Base-by-base conservation (phyloP, 2,888 invertebrate species). In the Euspilapteryx auroguttella region DNA sequence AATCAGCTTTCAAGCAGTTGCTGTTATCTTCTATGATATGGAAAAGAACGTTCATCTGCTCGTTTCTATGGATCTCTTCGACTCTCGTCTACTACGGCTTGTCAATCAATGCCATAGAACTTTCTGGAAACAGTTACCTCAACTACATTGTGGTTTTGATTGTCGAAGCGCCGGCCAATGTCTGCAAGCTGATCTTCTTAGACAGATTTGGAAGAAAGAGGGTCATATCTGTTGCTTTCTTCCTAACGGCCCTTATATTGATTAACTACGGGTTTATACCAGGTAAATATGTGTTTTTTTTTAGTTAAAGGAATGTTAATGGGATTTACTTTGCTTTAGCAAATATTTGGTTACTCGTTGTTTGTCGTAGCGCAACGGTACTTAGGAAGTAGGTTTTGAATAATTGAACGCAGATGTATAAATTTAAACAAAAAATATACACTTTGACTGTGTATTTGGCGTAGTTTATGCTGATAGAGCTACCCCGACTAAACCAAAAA, bases 71-170 rank as follows among this genome's bases (percentile, higher is more conserved):
- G 89, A 80, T 85, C 8, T 82, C 87, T 0, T 88, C 86, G 32
- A 85, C 87, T 3, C 77, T 90, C 32, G 84, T 89, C 5, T 91
- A 88, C 52, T 90, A 89, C 37, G 91, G 91, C 0, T 58, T 91
- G 15, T 87, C 87, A 1, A 76, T 91, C 23, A 89, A 88, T 47
- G 85, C 90, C 0, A 87, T 88, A 25, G 79, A 84, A 3, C 54
- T 91, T 13, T 82, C 83, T 11, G 89, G 89, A 2, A 83, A 89
- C 42, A 84, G 84, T 41, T 89, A 89, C 44, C 45, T 86, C 24
- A 90, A 89, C 48, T 91, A 90, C 39, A 85, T 89, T 5, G 82
- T 48, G 44, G 78, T 55, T 53, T 77, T 59, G 50, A 73, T 57
- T 1, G 80, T 86, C 13, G 89, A 89, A 49, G 82, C 89, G n/a